A percentile compares a stretch with the other conserved stretches of the same genome.
These are phyloP conservation scores for Agriopis leucophaearia DNA, from an alignment of 2,888 invertebrate genomes.

Conservation along the genomic window DNA sequence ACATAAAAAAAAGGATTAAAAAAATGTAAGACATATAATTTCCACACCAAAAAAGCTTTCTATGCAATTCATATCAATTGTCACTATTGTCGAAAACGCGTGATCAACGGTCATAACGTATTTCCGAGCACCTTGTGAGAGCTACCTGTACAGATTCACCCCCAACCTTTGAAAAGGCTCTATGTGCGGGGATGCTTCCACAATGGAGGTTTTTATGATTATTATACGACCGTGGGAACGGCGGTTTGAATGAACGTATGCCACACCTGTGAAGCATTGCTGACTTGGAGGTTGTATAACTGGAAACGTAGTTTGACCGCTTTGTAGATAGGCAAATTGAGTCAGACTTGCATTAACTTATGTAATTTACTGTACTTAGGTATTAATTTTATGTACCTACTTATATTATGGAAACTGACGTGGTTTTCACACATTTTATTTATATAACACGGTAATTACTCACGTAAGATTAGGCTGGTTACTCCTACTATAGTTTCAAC, in stretches of 20 bases:
- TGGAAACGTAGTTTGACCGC: conserved; percentile 18
- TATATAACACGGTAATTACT: too few relatives aligned
- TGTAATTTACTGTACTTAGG: neutral
- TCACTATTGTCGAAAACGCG: conserved; percentile 26
- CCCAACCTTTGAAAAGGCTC: conserved; percentile 68
- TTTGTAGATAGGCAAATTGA: conserved; percentile 9
- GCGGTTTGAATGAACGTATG: conserved; percentile 60
- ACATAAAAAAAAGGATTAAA: neutral
- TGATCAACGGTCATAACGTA: conserved; percentile 73
- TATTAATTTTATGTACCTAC: too few relatives aligned
- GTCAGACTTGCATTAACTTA: neutral
- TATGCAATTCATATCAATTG: conserved; percentile 18
- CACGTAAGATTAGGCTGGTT: too few relatives aligned
- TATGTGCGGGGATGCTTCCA: conserved; percentile 66
- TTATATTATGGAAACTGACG: too few relatives aligned
- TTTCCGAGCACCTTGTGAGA: conserved; percentile 59
- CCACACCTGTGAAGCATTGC: conserved; percentile 68
- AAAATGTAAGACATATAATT: neutral
- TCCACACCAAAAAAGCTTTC: conserved; percentile 1
- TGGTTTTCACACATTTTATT: too few relatives aligned
- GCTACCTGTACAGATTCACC: conserved; percentile 77
- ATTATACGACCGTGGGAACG: conserved; percentile 76
- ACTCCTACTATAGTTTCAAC: too few relatives aligned
- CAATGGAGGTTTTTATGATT: conserved; percentile 59
- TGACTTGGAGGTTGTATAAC: conserved; percentile 26